Base-by-base conservation (phyloP, 2,113 vertebrate genomes). In the Scolopax mira region DNA sequence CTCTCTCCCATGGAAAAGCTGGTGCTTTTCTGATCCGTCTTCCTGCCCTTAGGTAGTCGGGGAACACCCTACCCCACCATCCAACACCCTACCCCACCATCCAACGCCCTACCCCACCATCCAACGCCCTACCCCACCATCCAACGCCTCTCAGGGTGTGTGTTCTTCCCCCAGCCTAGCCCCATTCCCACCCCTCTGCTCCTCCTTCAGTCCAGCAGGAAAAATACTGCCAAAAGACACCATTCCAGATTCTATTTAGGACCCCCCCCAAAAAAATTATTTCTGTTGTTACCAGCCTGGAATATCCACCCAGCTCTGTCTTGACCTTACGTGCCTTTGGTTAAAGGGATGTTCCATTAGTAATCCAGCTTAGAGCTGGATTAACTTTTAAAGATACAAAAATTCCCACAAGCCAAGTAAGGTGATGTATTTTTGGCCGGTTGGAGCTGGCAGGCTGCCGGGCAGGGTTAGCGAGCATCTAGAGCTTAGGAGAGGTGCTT, bases 341-440 rank as follows among this genome's bases (percentile, higher is more conserved):
- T 95, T 88, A 75, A 95, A 89, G 97, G 92, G 96, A 96, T 90
- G 97, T 92, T 97, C 95, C 78, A 57, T 92, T 77, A 80, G 90
- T 96, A 96, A 97, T 96, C 94, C 96, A 60, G 27, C 92, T 96
- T 84, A 79, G 69, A 95, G 89, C 91, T 87, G 94, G 97, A 97
- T 97, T 97, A 97, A 95, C 83, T 95, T 96, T 94, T 91, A 89
- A 91, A 93, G 97, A 95, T 85, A 89, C 78, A 96, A 92, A 97
- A 94, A 92, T 93, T 94, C 89, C 79, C 79, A 52, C 17, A 67
- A 85, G 85, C 77, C 33, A 54, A 66, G 58, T 67, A 91, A 85
- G 33, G 90, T 83, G 96, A 95, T 93, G 51, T 94, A 81, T 95
- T 96, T 95, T 94, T 74, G 92, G 95, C 67, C 81, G 64, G 78